Base-by-base conservation (phyloP, 2,797 vertebrate genomes). In the Argyrosomus regius region DNA sequence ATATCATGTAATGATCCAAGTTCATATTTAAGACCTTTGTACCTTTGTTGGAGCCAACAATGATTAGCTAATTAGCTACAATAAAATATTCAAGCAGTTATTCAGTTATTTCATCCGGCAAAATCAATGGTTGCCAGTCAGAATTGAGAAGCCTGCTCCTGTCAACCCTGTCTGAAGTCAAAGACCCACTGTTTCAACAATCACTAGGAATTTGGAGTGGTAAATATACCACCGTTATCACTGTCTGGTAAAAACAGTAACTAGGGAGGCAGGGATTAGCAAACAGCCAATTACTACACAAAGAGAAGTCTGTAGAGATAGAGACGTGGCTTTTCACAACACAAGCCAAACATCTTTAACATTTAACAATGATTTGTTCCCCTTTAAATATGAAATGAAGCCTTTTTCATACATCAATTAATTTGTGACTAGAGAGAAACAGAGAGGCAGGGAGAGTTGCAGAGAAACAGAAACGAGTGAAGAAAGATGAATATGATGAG, bases 401-500 rank as follows among this genome's bases (percentile, higher is more conserved):
- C 65, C 39, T 53, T 80, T 85, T 76, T 31, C 20, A 64, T 28
- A 66, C 63, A 72, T 78, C 69, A 28, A 74, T 83, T 70, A 71
- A 83, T 84, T 49, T 82, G 75, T 18, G 71, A 78, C 49, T 64
- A 69, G 66, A 35, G 65, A 83, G 45, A 69, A 56, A 65, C 16
- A 18, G 28, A 49, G 39, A 52, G 61, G 60, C 53, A 59, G 46
- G 56, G 57, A 46, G 67, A 65, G 68, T 54, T 46, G 81, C 67
- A 59, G 65, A 67, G 60, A 81, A 71, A 89, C 7, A 26, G 52
- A 80, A 87, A 80, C 11, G 75, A 85, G 80, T 5, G 28, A 43
- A 72, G 67, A 63, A 76, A 78, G 79, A 92, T 41, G 80, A 82
- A 81, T 67, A 83, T 71, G 83, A 88, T 76, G 88, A 84, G 79